Conservation (phyloP, 2,888 invertebrate genomes). For the Parnassius apollo region DNA sequence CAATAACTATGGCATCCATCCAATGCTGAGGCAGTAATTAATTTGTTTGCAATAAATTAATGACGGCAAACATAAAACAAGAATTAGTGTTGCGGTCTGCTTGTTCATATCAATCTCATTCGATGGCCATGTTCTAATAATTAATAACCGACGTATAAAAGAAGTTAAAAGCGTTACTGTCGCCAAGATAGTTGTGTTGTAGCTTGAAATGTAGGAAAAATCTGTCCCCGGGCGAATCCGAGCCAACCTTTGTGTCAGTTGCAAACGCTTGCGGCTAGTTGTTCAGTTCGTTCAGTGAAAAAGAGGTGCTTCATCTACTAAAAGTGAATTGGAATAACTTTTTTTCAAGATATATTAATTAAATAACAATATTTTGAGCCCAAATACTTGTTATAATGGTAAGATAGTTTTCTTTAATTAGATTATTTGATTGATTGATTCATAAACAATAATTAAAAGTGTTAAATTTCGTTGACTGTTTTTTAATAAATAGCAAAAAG, state of each 20-base stretch:
- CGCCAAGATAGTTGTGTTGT: constrained; percentile 47
- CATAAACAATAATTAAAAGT: no score
- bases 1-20: constrained; percentile 51
- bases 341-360: background rate
- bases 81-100: constrained; percentile 33
- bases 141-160: constrained; percentile 60
- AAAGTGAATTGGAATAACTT: background rate
- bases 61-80: constrained; percentile 17
- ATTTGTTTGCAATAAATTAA: constrained; percentile 54
- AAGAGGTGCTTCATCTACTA: constrained; percentile 65
- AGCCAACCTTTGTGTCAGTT: constrained; percentile 72
- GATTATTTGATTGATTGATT: no score
- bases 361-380: background rate
- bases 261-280: constrained; percentile 63
- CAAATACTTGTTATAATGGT: background rate
- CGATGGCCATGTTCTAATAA: constrained; percentile 44
- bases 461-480: no score
- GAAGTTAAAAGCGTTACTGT: constrained; percentile 62
- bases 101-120: constrained; percentile 25
- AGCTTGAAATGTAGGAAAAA: constrained; percentile 44
- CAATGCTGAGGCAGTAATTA: constrained; percentile 48
- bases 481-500: no score
- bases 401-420: background rate
- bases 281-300: constrained; percentile 71
- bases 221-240: constrained; percentile 39